phyloP scores from a whole-genome alignment of 2,113 vertebrate genomes.

The Cacatua alba region DNA sequence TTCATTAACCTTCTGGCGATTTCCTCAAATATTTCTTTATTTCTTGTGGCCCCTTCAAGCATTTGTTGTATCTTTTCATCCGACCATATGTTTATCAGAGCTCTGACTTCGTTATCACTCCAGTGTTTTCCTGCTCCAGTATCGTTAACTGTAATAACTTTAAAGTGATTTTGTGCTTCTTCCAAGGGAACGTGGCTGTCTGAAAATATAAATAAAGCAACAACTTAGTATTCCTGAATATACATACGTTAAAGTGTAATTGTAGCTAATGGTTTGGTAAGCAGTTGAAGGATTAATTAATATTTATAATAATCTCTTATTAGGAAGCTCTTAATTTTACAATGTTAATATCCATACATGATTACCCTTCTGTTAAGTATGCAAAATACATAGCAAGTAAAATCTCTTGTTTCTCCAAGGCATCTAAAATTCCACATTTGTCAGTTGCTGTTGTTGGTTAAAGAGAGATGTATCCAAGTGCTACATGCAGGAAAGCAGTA shows the following conservation, averaged over 20 bases:
- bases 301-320: background rate
- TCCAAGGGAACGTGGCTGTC: conserved; percentile 56
- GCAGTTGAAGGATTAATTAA: background rate
- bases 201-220: conserved; percentile 37
- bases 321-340: background rate
- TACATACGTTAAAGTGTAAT: background rate
- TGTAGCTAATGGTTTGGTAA: background rate
- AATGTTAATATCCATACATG: background rate
- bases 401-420: background rate
- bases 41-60: conserved; percentile 86
- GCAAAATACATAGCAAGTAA: background rate
- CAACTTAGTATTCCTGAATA: background rate
- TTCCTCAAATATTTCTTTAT: conserved; percentile 89
- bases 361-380: background rate
- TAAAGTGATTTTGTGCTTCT: conserved; percentile 75
- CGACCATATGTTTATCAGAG: conserved; percentile 83
- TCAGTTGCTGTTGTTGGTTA: background rate
- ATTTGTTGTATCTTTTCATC: conserved; percentile 84
- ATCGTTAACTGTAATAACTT: conserved; percentile 81
- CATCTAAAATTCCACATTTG: background rate
- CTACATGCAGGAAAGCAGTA: background rate
- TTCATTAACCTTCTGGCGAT: conserved; percentile 83
- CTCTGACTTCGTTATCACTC: conserved; percentile 87
- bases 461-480: background rate
- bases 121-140: conserved; percentile 82